Percentiles rank a stretch among this genome's conserved stretches.
Evolutionary conservation across 2,888 invertebrate species (phyloP).

Genomic region (Urechis unicinctus): DNA sequence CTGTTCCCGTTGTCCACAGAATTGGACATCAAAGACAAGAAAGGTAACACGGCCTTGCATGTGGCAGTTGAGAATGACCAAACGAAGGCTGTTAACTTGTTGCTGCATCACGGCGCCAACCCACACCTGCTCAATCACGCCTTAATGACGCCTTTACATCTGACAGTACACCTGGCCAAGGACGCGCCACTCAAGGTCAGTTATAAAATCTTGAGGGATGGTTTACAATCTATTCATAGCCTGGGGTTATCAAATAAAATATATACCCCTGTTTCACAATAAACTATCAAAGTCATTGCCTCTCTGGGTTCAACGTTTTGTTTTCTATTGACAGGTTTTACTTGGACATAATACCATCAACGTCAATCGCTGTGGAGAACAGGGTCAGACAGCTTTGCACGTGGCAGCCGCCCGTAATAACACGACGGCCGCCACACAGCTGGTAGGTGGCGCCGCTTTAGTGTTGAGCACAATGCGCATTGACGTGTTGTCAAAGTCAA

Average conservation of each 20-base stretch:
- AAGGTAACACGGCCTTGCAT: constrained; percentile 76
- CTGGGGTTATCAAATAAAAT: too few species aligned
- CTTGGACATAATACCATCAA: not conserved
- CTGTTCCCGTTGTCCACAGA: too few species aligned
- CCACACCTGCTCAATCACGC: constrained; percentile 68
- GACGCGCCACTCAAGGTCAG: constrained; percentile 30
- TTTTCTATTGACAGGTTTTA: not conserved
- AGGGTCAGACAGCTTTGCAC: not conserved
- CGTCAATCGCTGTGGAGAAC: not conserved
- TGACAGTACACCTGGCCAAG: constrained; percentile 73
- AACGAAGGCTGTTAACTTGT: constrained; percentile 59
- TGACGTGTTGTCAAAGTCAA: too few species aligned
- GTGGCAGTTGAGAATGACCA: constrained; percentile 70
- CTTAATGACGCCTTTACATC: constrained; percentile 71
- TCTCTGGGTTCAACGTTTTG: not conserved
- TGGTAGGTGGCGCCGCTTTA: not conserved
- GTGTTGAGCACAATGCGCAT: too few species aligned
- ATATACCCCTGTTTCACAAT: too few species aligned
- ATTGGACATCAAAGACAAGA: constrained; percentile 2
- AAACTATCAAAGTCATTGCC: too few species aligned
- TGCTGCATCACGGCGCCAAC: constrained; percentile 63
- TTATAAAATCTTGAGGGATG: too few species aligned
- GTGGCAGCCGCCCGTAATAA: not conserved
- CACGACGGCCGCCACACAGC: not conserved
- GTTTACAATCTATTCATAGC: too few species aligned